Conservation (phyloP, 1,140 invertebrate genomes). For the Brachystomella parvula region DNA sequence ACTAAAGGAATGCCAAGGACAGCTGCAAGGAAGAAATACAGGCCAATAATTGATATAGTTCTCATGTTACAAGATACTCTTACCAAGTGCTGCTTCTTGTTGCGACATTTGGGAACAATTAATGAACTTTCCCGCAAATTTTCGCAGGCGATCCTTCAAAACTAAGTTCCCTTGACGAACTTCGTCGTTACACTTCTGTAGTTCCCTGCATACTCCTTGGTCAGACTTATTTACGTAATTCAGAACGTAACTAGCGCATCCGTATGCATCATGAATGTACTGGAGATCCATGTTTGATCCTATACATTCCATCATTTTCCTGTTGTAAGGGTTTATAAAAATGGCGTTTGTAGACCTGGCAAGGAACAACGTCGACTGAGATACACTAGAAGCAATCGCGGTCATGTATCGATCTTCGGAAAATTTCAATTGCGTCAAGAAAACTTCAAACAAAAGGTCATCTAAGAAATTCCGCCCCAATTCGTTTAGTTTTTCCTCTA, state of each 20-base stretch:
- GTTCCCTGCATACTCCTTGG: background rate
- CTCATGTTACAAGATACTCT: no score
- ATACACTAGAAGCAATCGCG: background rate
- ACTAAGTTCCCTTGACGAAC: background rate
- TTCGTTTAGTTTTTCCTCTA: no score
- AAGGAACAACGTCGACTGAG: background rate
- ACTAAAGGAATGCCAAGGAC: conserved; percentile 2
- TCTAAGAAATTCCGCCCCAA: no score
- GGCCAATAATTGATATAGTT: no score
- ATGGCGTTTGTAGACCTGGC: background rate
- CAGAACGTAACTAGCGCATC: background rate
- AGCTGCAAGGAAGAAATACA: no score
- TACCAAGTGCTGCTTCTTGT: conserved; percentile 20
- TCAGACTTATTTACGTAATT: background rate
- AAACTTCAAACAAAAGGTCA: no score
- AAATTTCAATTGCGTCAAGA: no score
- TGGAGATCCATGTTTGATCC: background rate
- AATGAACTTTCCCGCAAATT: conserved; percentile 1
- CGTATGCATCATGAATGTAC: conserved; percentile 4
- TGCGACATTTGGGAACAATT: conserved; percentile 10
- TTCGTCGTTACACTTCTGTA: background rate
- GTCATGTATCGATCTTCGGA: no score
- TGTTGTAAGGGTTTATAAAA: background rate
- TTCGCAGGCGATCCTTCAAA: conserved; percentile 4
- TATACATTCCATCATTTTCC: background rate